These are phyloP conservation scores for Drosophila repletoides DNA, from an alignment of 1,140 invertebrate species.

Conservation along the genomic window DNA sequence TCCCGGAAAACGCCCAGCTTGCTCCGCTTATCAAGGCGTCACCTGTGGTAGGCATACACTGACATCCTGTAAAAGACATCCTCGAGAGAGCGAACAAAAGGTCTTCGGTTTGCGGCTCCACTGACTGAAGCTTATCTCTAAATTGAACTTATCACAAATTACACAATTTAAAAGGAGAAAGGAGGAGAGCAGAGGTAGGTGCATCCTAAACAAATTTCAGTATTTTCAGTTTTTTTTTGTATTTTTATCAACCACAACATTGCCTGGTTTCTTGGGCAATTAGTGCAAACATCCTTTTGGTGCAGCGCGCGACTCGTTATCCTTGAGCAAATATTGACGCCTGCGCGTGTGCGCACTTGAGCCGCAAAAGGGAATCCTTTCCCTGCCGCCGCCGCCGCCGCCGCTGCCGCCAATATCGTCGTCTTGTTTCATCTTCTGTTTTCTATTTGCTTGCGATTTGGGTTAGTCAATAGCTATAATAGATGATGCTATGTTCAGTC, in stretches of 20 bases:
- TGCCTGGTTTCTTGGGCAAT: slow-evolving; percentile 49
- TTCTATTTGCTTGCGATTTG: slow-evolving; percentile 49
- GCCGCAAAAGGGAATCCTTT: slow-evolving; percentile 62
- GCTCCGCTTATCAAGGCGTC: slow-evolving; percentile 55
- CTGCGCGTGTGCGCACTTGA: slow-evolving; percentile 63
- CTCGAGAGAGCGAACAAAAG: slow-evolving; percentile 22
- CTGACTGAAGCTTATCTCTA: slow-evolving; percentile 54
- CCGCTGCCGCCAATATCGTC: slow-evolving; percentile 20
- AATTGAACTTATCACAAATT: slow-evolving; percentile 66
- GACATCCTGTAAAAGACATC: slow-evolving; percentile 65
- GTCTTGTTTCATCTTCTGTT: slow-evolving; percentile 60
- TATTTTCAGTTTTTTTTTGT: slow-evolving; percentile 21
- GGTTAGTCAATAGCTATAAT: slow-evolving; percentile 53
- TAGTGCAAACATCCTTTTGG: slow-evolving; percentile 73
- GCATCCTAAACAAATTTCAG: slow-evolving; percentile 67
- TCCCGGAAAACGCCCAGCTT: slow-evolving; percentile 62
- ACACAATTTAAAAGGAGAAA: slow-evolving; percentile 40
- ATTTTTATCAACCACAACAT: slow-evolving; percentile 68
- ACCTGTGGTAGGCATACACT: slow-evolving; percentile 56
- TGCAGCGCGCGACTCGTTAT: slow-evolving; percentile 49
- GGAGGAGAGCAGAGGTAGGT: background rate
- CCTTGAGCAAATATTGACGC: slow-evolving; percentile 74
- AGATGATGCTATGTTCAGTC: slow-evolving; percentile 29
- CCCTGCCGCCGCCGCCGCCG: slow-evolving; percentile 18
- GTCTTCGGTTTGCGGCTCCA: slow-evolving; percentile 28